Conservation (phyloP, 2,888 invertebrate genomes). For the Tachina lurida region DNA sequence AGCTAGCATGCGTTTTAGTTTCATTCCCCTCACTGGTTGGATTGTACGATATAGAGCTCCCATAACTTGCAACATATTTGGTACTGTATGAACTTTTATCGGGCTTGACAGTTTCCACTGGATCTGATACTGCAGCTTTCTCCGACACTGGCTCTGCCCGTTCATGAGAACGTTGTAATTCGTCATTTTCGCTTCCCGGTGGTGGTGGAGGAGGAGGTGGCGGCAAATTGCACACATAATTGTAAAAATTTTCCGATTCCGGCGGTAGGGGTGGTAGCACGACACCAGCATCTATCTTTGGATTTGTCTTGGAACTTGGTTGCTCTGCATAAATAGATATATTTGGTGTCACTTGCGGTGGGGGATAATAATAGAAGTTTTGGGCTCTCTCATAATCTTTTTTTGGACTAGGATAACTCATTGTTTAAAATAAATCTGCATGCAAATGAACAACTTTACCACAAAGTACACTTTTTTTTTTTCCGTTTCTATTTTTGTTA, state of each 20-base stretch:
- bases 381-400: conserved; percentile 25
- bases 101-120: neutral
- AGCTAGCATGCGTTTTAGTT: conserved; percentile 11
- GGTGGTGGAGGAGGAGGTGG: conserved; percentile 59
- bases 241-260: conserved; percentile 55
- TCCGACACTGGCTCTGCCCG: neutral
- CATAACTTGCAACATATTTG: conserved; percentile 34
- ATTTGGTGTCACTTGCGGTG: conserved; percentile 72
- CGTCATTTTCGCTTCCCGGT: conserved; percentile 25
- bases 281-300: conserved; percentile 3
- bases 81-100: conserved; percentile 21
- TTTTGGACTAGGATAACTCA: conserved; percentile 53
- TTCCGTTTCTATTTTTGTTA: too few species aligned
- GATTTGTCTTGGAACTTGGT: conserved; percentile 34
- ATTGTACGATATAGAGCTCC: conserved; percentile 9
- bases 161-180: neutral
- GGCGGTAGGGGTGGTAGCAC: conserved; percentile 29
- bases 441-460: accelerated
- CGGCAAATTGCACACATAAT: conserved; percentile 65
- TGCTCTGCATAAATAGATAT: conserved; percentile 60
- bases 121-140: neutral
- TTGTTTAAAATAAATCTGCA: neutral
- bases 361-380: conserved; percentile 74
- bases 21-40: neutral
- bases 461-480: too few species aligned